Conservation (phyloP, 1,140 invertebrate genomes). For the Drosophila micromelanica region DNA sequence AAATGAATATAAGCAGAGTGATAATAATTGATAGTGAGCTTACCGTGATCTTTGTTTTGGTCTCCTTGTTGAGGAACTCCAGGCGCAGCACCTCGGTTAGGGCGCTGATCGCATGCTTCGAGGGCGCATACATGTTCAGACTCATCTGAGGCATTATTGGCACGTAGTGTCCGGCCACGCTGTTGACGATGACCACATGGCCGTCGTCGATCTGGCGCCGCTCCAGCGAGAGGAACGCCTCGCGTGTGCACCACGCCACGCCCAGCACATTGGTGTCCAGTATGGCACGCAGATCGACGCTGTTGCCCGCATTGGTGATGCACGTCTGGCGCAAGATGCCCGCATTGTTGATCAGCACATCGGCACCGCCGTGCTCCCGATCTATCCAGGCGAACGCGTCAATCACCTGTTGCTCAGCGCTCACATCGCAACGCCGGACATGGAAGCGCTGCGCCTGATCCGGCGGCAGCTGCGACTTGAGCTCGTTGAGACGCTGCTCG, state of each 20-base stretch:
- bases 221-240: slow-evolving; percentile 88
- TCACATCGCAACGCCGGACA: slow-evolving; percentile 77
- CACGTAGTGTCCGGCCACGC: slow-evolving; percentile 85
- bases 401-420: slow-evolving; percentile 86
- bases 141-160: slow-evolving; percentile 31
- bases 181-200: slow-evolving; percentile 85
- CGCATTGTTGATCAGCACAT: slow-evolving; percentile 84
- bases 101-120: too few relatives aligned
- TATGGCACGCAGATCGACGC: too few relatives aligned
- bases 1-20: too few relatives aligned
- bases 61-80: too few relatives aligned
- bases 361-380: slow-evolving; percentile 86
- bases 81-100: too few relatives aligned
- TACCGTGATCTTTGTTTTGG: too few relatives aligned
- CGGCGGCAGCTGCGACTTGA: slow-evolving; percentile 48
- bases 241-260: too few relatives aligned
- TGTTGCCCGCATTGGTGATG: slow-evolving; percentile 47
- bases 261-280: too few relatives aligned
- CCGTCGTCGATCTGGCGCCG: slow-evolving; percentile 86
- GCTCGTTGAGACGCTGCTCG: slow-evolving; percentile 85
- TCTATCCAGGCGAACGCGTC: slow-evolving; percentile 88
- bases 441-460: slow-evolving; percentile 79
- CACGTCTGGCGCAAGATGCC: slow-evolving; percentile 84
- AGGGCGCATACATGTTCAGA: too few relatives aligned
- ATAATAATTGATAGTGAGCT: too few relatives aligned